Percentiles rank a stretch among this genome's conserved stretches.
Conservation (phyloP, 1,140 invertebrate species). For the Tetraneura akinire region DNA sequence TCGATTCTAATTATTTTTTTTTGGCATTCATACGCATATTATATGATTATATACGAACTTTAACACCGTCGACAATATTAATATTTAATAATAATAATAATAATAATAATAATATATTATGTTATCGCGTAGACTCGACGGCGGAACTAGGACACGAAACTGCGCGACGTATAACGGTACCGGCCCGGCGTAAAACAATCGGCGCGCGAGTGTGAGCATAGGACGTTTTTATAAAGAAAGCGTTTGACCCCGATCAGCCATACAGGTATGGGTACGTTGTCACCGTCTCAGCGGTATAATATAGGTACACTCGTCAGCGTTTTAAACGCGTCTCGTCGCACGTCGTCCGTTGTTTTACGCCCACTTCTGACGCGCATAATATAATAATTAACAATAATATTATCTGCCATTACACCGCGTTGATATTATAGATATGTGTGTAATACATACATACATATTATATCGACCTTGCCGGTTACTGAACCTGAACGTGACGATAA, state of each 20-base stretch:
- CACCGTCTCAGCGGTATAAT: background rate
- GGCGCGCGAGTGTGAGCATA: background rate
- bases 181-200: constrained; percentile 26
- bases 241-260: constrained; percentile 46
- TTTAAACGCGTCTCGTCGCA: background rate
- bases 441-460: too few species aligned
- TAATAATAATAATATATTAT: too few species aligned
- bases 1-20: too few species aligned
- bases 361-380: background rate
- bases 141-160: constrained; percentile 22
- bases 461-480: constrained; percentile 35
- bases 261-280: background rate
- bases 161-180: constrained; percentile 13
- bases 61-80: too few species aligned
- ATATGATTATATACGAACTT: too few species aligned
- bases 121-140: too few species aligned
- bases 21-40: too few species aligned
- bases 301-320: background rate
- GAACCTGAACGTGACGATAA: constrained; percentile 9
- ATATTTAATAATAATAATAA: too few species aligned
- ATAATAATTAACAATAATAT: background rate
- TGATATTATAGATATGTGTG: background rate
- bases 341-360: background rate
- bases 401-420: background rate
- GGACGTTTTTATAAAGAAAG: constrained; percentile 33